These are phyloP conservation scores for Leptocoma aspasia DNA, from an alignment of 2,113 vertebrate genomes.

Conservation along the genomic window DNA sequence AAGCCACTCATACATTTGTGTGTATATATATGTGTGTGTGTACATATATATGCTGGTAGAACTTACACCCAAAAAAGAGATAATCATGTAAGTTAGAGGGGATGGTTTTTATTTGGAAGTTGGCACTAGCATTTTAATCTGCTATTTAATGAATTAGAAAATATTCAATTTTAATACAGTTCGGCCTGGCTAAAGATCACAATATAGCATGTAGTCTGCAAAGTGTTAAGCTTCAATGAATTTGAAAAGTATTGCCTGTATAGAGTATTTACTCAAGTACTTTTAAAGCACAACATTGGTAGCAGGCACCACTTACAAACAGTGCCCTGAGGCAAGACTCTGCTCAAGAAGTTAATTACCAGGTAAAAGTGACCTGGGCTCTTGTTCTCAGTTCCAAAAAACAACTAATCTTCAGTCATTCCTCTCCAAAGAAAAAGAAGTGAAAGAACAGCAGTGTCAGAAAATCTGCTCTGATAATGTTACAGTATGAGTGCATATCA, in stretches of 20 bases:
- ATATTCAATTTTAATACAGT: not conserved
- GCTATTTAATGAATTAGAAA: not conserved
- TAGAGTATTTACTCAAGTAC: not conserved
- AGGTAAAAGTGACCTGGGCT: not conserved
- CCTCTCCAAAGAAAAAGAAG: not conserved
- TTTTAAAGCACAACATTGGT: not conserved
- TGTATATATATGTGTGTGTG: fast-evolving
- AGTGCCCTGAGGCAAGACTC: not conserved
- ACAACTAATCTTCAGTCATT: not conserved
- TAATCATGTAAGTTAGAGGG: not conserved
- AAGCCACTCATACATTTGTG: not conserved
- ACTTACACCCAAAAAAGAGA: not conserved
- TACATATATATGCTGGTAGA: fast-evolving
- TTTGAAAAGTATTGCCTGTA: not conserved
- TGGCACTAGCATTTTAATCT: not conserved
- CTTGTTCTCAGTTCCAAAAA: not conserved
- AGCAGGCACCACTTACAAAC: not conserved
- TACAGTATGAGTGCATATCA: not conserved
- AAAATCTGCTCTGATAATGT: not conserved
- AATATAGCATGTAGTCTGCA: not conserved
- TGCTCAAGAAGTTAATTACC: not conserved
- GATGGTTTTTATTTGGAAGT: not conserved
- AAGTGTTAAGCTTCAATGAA: not conserved
- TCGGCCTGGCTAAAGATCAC: not conserved
- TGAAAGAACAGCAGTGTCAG: not conserved